Evolutionary conservation across 2,113 vertebrate genomes (phyloP).

Genomic region (Otolemur garnettii): DNA sequence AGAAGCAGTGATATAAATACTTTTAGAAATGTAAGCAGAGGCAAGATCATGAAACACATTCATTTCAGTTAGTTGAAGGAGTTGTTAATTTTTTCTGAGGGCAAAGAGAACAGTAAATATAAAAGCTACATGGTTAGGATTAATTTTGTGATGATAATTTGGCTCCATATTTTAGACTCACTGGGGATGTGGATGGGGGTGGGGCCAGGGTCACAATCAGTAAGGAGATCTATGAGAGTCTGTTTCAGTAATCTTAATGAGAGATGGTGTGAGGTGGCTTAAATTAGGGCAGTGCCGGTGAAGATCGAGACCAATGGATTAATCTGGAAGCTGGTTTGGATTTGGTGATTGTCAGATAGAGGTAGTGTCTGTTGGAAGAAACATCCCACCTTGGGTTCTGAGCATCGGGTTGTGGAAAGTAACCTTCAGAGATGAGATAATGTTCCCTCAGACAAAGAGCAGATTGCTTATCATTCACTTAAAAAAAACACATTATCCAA

Average conservation of each 20-base stretch:
- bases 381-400: neutral
- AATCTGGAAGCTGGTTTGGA: neutral
- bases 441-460: neutral
- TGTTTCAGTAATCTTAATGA: neutral
- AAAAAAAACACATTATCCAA: neutral
- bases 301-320: neutral
- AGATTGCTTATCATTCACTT: neutral
- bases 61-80: conserved; percentile 4
- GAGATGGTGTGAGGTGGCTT: neutral
- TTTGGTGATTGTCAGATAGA: neutral
- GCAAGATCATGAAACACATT: neutral
- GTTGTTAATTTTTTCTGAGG: neutral
- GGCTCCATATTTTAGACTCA: neutral
- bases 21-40: neutral
- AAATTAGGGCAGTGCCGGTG: neutral
- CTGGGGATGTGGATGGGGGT: neutral
- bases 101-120: neutral
- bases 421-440: neutral
- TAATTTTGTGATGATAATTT: neutral
- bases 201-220: too few relatives aligned
- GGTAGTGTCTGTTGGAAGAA: neutral
- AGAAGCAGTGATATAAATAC: neutral
- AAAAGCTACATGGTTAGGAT: neutral
- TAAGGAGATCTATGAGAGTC: neutral
- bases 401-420: neutral